Evolutionary conservation across 2,113 vertebrate genomes (phyloP).

Genomic region (Tychaedon coryphoeus): DNA sequence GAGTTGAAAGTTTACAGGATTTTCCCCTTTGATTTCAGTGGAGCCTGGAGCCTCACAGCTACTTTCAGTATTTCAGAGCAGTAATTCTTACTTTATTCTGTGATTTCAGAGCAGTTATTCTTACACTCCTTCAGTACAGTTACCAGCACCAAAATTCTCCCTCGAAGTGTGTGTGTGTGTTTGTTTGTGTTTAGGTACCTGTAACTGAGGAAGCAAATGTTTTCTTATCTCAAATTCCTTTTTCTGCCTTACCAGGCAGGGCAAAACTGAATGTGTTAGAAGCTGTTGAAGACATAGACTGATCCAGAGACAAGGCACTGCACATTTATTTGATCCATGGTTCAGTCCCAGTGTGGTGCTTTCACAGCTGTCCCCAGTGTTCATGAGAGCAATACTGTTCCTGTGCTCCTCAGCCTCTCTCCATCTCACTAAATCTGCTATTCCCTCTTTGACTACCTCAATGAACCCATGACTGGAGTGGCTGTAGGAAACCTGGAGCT

Average conservation of each 20-base stretch:
- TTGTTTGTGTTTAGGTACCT: rapidly evolving
- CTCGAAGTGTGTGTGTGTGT: background rate
- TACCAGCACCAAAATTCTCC: background rate
- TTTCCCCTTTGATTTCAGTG: background rate
- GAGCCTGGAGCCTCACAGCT: background rate
- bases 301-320: background rate
- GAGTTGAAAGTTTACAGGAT: background rate
- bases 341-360: background rate
- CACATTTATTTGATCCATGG: background rate
- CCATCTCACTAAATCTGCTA: background rate
- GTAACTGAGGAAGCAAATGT: background rate
- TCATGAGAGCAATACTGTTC: background rate
- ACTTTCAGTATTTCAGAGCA: background rate
- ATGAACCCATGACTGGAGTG: background rate
- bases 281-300: background rate
- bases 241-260: background rate
- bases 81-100: background rate
- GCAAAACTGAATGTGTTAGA: background rate
- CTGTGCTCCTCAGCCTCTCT: background rate
- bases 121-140: background rate
- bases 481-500: background rate
- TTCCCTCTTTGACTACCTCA: background rate
- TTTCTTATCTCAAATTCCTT: background rate
- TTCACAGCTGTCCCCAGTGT: background rate
- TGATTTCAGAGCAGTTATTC: background rate